These are phyloP conservation scores for Amphiduros pacificus DNA, from an alignment of 2,888 invertebrate species.

Conservation along the genomic window DNA sequence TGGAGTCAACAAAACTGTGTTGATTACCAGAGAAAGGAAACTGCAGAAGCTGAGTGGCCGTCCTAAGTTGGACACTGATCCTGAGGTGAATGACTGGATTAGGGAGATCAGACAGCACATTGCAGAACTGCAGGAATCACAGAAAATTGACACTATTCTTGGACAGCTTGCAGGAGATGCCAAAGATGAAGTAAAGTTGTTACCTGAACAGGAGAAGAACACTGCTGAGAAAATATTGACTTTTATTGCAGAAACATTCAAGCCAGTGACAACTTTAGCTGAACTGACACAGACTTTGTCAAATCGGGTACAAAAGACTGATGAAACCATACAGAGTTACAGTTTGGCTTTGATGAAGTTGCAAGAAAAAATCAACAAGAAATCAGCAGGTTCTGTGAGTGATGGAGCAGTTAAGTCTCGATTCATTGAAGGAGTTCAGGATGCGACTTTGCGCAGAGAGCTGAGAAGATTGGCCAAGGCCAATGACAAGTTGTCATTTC, in stretches of 20 bases:
- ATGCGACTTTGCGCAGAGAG: neutral
- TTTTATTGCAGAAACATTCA: neutral
- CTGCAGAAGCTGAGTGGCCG: neutral
- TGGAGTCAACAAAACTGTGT: constrained; percentile 1
- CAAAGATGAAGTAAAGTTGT: neutral
- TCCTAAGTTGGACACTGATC: neutral
- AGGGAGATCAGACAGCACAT: neutral
- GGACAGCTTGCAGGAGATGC: neutral
- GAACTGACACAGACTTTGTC: neutral
- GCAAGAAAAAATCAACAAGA: neutral
- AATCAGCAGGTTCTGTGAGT: neutral
- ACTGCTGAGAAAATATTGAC: neutral
- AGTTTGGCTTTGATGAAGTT: neutral
- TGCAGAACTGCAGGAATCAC: neutral
- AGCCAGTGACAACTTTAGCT: neutral
- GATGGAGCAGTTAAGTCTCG: neutral
- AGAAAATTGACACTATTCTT: neutral
- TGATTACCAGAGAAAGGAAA: neutral
- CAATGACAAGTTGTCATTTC: neutral
- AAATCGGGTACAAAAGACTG: neutral
- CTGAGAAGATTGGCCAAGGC: neutral
- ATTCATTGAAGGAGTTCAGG: neutral
- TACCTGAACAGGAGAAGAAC: neutral
- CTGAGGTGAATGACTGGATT: neutral
- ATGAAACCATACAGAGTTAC: neutral